Evolutionary conservation across 1,140 invertebrate species (phyloP).

Genomic region (Steinernema khuongi): DNA sequence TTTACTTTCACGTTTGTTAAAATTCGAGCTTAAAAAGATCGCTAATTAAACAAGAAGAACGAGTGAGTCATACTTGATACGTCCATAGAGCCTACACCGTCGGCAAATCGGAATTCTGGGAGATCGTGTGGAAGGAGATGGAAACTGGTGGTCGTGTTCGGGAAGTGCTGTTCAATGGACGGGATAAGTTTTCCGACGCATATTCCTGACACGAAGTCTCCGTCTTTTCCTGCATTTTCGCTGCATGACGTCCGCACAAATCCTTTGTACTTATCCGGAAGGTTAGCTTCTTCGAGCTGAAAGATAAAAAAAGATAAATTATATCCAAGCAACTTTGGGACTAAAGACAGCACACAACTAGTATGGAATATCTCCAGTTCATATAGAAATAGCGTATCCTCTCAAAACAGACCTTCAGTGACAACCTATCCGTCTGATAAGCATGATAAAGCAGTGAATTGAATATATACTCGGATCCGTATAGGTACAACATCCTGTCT

Average conservation of each 20-base stretch:
- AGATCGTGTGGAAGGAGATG: conserved; percentile 49
- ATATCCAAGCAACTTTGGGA: conserved; percentile 20
- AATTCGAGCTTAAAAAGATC: conserved; percentile 50
- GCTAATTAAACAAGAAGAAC: neutral
- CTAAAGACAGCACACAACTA: too few species aligned
- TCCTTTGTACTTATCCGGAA: conserved; percentile 47
- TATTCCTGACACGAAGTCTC: conserved; percentile 44
- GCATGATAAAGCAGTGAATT: conserved; percentile 57
- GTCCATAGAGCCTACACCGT: conserved; percentile 52
- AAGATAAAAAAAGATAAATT: conserved; percentile 27
- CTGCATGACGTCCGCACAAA: conserved; percentile 52
- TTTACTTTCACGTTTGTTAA: conserved; percentile 51
- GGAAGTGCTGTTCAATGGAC: conserved; percentile 45
- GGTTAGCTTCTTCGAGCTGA: conserved; percentile 47
- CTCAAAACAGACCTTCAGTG: conserved; percentile 47
- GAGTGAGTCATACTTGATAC: conserved; percentile 39
- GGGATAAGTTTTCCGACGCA: conserved; percentile 56
- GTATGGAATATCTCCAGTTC: too few species aligned
- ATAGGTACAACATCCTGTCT: conserved; percentile 56
- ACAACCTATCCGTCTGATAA: conserved; percentile 50
- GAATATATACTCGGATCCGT: conserved; percentile 56
- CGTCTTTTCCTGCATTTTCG: conserved; percentile 31
- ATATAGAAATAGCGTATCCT: too few species aligned
- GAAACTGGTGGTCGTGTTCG: conserved; percentile 58
- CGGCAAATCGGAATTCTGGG: conserved; percentile 49